Evolutionary conservation across 64 coral and sea anemone genomes (phyloP), one percentile per base, ranked within the genome.

Genomic region (Stichodactyla mertensii): DNA sequence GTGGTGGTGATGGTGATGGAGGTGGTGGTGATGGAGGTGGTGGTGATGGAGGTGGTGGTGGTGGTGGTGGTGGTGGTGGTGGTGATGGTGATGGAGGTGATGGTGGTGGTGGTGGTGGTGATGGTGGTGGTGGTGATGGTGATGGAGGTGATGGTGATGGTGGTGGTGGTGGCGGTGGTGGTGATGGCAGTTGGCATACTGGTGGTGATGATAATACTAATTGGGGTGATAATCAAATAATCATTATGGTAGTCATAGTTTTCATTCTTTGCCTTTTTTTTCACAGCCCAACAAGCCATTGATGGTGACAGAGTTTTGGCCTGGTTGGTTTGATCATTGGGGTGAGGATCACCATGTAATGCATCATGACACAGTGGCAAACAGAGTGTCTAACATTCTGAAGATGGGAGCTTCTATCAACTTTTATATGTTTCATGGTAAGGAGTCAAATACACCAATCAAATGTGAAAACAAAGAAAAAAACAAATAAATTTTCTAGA

Each of bases 341-440:
- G 93, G 93, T 0, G 96, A 90, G 80, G 83, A 94, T 54, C 96
- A 98, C 79, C 90, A 95, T 61, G 55, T 71, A n/a, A 78, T 95
- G 64, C 84, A 54, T 52, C n/a, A 55, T 52, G 82, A 92, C 9
- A 82, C 59, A 10, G 62, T 92, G 13, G 86, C 57, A 23, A 14
- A 87, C 16, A 90, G 77, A 56, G 93, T 90, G 8, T 54, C 79
- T 7, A 81, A 94, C 54, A 90, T 98, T 27, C 83, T 98, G 14
- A 87, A 82, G 16, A 61, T 82, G 10, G 92, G 96, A 19, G 89
- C 96, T 14, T 98, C 96, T 27, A 95, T 98, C 80, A 98, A 95
- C 71, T 92, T 98, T n/a, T 98, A 92, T 81, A 92, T 98, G 96
- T 98, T 98, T 78, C 96, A 95, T 81, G 96, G 96, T 98, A 92